Percentiles rank a stretch among this genome's conserved stretches.
Evolutionary conservation across 2,797 vertebrate species (phyloP).

Genomic region (Lithobates sylvaticus): DNA sequence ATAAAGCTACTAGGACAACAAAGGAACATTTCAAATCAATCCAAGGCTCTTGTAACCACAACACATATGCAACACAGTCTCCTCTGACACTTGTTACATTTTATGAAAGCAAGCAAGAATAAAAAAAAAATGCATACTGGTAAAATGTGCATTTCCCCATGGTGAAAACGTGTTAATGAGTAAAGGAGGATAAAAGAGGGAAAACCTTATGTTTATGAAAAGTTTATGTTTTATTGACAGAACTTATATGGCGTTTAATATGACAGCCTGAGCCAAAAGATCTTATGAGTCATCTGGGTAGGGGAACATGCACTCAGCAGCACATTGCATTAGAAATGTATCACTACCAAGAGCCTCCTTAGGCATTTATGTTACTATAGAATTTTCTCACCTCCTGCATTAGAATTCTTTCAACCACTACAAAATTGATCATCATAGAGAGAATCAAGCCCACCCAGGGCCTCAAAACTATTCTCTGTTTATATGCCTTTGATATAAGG

Average conservation of each 20-base stretch:
- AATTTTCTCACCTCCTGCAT: conserved; percentile 39
- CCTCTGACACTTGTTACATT: background rate
- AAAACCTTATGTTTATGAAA: conserved; percentile 29
- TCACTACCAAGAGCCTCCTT: conserved; percentile 37
- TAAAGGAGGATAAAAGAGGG: conserved; percentile 4
- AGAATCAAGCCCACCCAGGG: conserved; percentile 20
- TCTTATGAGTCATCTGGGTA: conserved; percentile 24
- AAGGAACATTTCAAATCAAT: background rate
- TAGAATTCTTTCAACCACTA: conserved; percentile 20
- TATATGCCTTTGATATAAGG: conserved; percentile 45
- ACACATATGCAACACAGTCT: background rate
- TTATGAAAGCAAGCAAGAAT: background rate
- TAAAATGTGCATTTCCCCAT: background rate
- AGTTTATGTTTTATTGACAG: conserved; percentile 36
- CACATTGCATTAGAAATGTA: conserved; percentile 32
- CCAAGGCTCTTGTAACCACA: background rate
- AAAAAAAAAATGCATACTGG: background rate
- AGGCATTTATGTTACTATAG: conserved; percentile 44
- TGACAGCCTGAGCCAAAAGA: conserved; percentile 20
- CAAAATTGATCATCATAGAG: conserved; percentile 23
- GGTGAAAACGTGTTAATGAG: background rate
- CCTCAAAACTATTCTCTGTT: conserved; percentile 14
- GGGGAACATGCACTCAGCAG: conserved; percentile 14
- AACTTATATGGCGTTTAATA: conserved; percentile 21
- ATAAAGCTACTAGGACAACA: background rate